These are phyloP conservation scores for Andrena bicolor DNA, from an alignment of 2,888 invertebrate genomes.

Conservation along the genomic window DNA sequence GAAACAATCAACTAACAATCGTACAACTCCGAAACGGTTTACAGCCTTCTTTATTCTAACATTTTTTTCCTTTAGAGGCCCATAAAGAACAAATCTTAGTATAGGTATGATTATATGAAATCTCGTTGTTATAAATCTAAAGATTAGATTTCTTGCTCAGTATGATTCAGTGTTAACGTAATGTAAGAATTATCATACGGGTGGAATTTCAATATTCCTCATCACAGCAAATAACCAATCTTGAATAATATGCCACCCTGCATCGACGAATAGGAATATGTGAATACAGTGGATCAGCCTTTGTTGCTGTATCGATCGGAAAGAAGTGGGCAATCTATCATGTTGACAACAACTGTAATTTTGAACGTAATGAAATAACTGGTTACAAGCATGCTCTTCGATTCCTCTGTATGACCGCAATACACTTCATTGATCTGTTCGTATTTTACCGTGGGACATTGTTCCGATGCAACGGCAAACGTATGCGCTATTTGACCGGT, in stretches of 20 bases:
- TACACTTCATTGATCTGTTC: neutral
- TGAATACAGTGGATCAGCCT: neutral
- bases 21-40: too few relatives aligned
- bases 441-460: neutral
- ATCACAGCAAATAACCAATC: neutral
- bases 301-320: conserved; percentile 27
- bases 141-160: neutral
- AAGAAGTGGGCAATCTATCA: conserved; percentile 52
- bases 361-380: conserved; percentile 60
- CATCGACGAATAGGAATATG: too few relatives aligned
- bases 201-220: neutral
- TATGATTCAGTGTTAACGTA: neutral
- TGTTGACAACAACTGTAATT: conserved; percentile 49
- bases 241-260: neutral
- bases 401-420: conserved; percentile 8
- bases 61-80: too few relatives aligned
- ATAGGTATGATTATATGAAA: neutral
- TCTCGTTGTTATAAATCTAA: neutral
- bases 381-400: conserved; percentile 21
- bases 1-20: too few relatives aligned
- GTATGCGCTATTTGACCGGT: neutral
- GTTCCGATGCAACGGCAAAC: neutral
- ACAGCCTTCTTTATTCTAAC: too few relatives aligned
- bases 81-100: too few relatives aligned
- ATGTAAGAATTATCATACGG: neutral